Conservation (phyloP, 2,888 invertebrate genomes). For the Cephalotes varians region DNA sequence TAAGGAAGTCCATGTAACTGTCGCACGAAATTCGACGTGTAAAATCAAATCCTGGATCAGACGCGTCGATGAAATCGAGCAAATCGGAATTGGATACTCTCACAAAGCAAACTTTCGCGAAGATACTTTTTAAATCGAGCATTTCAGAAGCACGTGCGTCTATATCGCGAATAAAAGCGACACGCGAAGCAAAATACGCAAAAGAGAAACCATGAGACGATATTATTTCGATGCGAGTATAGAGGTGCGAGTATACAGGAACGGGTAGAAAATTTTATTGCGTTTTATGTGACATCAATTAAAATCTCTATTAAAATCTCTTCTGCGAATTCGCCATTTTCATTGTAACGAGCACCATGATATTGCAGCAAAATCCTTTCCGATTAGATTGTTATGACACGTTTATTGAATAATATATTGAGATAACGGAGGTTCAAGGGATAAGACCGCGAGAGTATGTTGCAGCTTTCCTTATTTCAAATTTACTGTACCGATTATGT, state of each 20-base stretch:
- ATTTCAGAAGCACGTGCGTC: background rate
- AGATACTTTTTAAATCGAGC: background rate
- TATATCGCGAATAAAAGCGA: background rate
- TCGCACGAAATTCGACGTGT: background rate
- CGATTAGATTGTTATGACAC: background rate
- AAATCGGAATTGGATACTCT: background rate
- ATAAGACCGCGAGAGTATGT: background rate
- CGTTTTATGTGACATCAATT: background rate
- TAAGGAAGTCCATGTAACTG: background rate
- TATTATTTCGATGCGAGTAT: background rate
- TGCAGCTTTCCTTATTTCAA: conserved; percentile 14
- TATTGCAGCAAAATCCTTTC: background rate
- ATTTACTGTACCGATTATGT: background rate
- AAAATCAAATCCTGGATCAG: background rate
- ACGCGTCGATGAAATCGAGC: background rate
- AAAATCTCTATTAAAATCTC: background rate
- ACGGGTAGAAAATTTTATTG: background rate
- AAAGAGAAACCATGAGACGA: background rate
- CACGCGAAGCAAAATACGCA: background rate
- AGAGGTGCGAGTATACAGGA: background rate
- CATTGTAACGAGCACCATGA: background rate
- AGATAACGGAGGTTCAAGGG: background rate
- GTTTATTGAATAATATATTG: conserved; percentile 50
- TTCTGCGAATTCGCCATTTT: background rate
- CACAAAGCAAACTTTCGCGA: background rate